Conservation (phyloP, 2,797 vertebrate species). For the Sphenopsis melanotis region DNA sequence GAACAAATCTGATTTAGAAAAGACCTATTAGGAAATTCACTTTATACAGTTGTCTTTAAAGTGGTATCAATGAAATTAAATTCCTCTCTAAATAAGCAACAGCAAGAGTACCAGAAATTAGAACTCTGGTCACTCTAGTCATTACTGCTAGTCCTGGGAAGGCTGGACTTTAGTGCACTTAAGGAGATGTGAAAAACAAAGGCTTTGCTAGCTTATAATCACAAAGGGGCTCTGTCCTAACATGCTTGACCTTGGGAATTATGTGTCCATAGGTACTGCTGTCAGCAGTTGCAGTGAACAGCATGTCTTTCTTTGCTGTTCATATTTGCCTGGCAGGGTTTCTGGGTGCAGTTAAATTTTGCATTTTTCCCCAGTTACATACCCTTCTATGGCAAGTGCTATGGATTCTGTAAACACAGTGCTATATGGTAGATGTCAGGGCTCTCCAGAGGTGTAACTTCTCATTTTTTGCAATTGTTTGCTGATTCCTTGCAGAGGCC, state of each 20-base stretch:
- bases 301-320: background rate
- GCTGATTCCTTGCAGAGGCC: conserved; percentile 80
- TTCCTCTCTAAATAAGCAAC: background rate
- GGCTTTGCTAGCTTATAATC: background rate
- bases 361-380: background rate
- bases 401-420: background rate
- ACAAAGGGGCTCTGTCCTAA: background rate
- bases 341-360: background rate
- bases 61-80: background rate
- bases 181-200: background rate
- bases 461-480: background rate
- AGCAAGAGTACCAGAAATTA: background rate
- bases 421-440: background rate
- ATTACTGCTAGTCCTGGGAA: background rate
- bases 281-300: background rate
- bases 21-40: background rate
- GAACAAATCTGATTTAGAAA: background rate
- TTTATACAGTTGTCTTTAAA: background rate
- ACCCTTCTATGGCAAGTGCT: background rate
- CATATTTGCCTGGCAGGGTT: background rate
- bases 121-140: background rate
- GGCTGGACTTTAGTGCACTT: background rate
- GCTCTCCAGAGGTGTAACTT: background rate
- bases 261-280: background rate
- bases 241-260: background rate